Percentiles rank a stretch among this genome's conserved stretches.
Conservation (phyloP, 2,113 vertebrate species). For the Pogonocichla stellata region DNA sequence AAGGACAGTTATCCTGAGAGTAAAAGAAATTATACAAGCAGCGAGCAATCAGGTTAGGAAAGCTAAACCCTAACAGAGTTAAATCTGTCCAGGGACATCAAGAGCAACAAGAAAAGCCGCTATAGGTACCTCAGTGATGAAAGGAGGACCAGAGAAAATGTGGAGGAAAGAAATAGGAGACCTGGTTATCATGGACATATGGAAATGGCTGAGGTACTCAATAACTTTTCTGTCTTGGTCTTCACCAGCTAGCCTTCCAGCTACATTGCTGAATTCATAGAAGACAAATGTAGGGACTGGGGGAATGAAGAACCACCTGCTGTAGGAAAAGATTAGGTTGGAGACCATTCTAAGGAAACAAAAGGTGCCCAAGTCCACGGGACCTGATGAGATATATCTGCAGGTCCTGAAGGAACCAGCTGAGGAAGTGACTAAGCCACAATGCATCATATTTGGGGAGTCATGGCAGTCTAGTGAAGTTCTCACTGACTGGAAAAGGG, state of each 20-base stretch:
- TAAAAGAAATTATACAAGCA: background rate
- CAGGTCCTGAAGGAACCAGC: background rate
- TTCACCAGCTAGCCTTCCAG: background rate
- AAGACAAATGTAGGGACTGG: background rate
- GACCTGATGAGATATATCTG: too few relatives aligned
- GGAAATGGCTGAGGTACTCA: background rate
- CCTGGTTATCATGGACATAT: background rate
- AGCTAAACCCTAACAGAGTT: background rate
- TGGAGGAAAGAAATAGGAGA: background rate
- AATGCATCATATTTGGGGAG: too few relatives aligned
- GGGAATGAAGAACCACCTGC: background rate
- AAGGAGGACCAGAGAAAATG: background rate
- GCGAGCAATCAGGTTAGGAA: background rate
- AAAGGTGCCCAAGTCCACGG: background rate
- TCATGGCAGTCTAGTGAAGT: background rate
- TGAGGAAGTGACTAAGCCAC: background rate
- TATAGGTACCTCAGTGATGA: background rate
- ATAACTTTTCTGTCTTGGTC: background rate
- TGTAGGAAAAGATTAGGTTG: background rate
- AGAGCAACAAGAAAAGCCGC: background rate
- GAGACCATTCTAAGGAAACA: background rate
- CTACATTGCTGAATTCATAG: background rate
- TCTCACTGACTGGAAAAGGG: background rate
- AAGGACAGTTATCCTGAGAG: background rate
- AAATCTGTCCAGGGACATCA: background rate